Conservation (phyloP, 2,888 invertebrate genomes). For the Trichopria drosophilae region DNA sequence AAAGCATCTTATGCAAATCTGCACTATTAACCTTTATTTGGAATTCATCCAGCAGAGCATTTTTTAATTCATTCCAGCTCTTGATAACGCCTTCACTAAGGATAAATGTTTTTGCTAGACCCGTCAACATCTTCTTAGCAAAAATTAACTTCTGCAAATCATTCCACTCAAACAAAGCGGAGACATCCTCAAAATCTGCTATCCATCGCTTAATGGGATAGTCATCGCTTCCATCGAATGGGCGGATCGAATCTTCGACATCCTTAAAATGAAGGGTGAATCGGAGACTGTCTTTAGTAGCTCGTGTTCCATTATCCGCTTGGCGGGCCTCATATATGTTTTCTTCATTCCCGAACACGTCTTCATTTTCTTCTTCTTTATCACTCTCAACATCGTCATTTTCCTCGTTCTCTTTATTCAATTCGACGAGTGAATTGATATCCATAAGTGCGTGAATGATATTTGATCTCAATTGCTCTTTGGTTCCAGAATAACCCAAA, state of each 20-base stretch:
- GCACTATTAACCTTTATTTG: too few species aligned
- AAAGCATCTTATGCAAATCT: too few species aligned
- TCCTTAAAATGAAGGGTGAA: constrained; percentile 38
- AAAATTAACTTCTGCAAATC: constrained; percentile 41
- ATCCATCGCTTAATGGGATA: constrained; percentile 40
- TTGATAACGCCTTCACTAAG: too few species aligned
- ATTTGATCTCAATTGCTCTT: too few species aligned
- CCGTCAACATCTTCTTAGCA: too few species aligned
- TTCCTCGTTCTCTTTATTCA: too few species aligned
- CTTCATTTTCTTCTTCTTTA: background rate
- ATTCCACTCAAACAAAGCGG: constrained; percentile 38
- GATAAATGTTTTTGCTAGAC: too few species aligned
- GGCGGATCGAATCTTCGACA: constrained; percentile 37
- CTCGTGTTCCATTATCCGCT: background rate
- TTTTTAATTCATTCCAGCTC: constrained; percentile 14
- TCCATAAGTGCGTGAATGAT: too few species aligned
- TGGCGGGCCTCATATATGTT: too few species aligned
- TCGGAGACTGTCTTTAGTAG: too few species aligned
- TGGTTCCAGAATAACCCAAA: too few species aligned
- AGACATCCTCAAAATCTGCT: constrained; percentile 40
- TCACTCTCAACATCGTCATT: constrained; percentile 1
- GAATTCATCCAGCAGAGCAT: constrained; percentile 10
- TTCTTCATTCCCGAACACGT: background rate
- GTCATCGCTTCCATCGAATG: constrained; percentile 38
- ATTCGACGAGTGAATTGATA: too few species aligned